Evolutionary conservation across 2,797 vertebrate species (phyloP).

Genomic region (Pyrocephalus nanus): DNA sequence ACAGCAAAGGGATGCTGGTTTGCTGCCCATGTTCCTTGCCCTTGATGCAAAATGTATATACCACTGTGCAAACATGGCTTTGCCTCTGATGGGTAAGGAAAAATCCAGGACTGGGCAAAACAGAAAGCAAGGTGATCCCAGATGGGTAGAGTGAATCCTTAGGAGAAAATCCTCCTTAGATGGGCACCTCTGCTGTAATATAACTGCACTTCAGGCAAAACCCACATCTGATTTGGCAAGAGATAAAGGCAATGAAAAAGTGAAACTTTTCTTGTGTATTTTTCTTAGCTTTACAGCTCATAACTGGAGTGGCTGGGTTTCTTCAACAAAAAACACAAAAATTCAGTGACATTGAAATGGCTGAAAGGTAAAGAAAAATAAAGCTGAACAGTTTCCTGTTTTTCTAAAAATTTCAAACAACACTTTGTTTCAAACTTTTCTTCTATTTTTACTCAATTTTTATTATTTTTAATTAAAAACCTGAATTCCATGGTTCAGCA

Average conservation of each 20-base stretch:
- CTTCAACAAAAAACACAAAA: neutral
- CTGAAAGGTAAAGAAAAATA: neutral
- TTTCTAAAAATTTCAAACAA: neutral
- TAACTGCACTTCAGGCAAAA: neutral
- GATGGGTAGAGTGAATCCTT: neutral
- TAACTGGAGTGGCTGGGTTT: slow-evolving; percentile 4
- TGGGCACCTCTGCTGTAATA: neutral
- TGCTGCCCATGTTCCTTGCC: neutral
- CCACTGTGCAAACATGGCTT: neutral
- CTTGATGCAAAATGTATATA: neutral
- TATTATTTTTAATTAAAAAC: neutral
- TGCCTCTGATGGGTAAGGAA: neutral
- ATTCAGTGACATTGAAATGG: neutral
- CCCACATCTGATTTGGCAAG: neutral
- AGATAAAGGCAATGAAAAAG: neutral
- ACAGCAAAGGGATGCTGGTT: neutral
- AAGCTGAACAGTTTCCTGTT: neutral
- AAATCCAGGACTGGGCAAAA: neutral
- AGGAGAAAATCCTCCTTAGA: neutral
- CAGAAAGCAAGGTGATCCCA: neutral
- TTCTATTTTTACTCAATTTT: neutral
- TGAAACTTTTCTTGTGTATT: slow-evolving; percentile 34
- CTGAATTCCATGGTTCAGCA: neutral
- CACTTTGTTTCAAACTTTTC: neutral
- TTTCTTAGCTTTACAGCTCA: slow-evolving; percentile 34